These are phyloP conservation scores for Copidosoma aretas DNA, from an alignment of 2,888 invertebrate species.

Conservation along the genomic window DNA sequence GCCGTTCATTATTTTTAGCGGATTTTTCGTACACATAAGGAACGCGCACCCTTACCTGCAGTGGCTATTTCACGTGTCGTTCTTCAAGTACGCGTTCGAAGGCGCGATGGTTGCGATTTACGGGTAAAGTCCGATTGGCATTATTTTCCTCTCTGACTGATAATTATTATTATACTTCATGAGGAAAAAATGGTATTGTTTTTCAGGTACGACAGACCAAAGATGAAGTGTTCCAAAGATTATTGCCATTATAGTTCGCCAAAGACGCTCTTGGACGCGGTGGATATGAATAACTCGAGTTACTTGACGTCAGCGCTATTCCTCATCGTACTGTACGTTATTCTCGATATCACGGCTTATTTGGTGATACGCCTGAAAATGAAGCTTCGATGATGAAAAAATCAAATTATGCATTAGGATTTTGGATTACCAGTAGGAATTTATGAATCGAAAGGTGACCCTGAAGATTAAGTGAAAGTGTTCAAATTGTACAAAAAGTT, in stretches of 20 bases:
- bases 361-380: slow-evolving; percentile 72
- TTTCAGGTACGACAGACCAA: slow-evolving; percentile 73
- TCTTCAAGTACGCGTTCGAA: slow-evolving; percentile 87
- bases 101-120: slow-evolving; percentile 83
- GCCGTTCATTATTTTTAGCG: slow-evolving; percentile 90
- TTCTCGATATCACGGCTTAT: slow-evolving; percentile 72
- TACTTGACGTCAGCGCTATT: slow-evolving; percentile 73
- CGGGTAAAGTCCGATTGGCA: slow-evolving; percentile 59
- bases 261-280: slow-evolving; percentile 74
- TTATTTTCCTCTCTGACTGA: slow-evolving; percentile 16
- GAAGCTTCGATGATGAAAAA: slow-evolving; percentile 51
- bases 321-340: slow-evolving; percentile 70
- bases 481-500: no score
- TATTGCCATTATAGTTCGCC: slow-evolving; percentile 81
- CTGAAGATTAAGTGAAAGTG: no score
- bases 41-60: slow-evolving; percentile 80
- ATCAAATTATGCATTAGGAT: no score
- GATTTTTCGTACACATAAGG: slow-evolving; percentile 85
- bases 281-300: slow-evolving; percentile 73
- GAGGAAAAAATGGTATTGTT: slow-evolving; percentile 1
- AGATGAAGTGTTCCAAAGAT: slow-evolving; percentile 75
- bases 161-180: neutral
- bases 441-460: no score
- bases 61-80: slow-evolving; percentile 89
- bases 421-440: no score